phyloP scores from a whole-genome alignment of 2,797 vertebrate genomes.

The Remorina albescens region DNA sequence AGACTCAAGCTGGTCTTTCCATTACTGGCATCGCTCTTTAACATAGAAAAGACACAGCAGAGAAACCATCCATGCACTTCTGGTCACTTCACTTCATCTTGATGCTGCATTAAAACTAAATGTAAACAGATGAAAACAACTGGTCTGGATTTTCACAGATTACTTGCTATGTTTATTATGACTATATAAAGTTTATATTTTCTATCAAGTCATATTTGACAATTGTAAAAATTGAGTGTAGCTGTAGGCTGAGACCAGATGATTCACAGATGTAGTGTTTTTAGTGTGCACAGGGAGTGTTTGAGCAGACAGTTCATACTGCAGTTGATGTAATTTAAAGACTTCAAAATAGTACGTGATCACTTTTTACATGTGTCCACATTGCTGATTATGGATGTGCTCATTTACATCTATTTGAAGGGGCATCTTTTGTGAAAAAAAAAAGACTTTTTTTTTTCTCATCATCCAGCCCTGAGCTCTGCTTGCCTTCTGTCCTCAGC shows the following conservation, averaged over 20 bases:
- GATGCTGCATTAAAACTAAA: constrained; percentile 21
- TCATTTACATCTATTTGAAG: constrained; percentile 21
- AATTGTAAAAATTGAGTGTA: constrained; percentile 65
- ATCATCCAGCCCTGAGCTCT: not conserved
- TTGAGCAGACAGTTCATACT: constrained; percentile 18
- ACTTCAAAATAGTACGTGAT: not conserved
- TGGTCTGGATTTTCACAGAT: constrained; percentile 48
- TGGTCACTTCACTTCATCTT: constrained; percentile 6
- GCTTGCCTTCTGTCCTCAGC: not conserved
- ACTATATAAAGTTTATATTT: constrained; percentile 78
- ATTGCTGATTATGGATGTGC: not conserved
- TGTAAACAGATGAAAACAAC: constrained; percentile 24
- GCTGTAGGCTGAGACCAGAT: constrained; percentile 52
- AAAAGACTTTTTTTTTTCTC: not conserved
- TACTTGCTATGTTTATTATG: constrained; percentile 58
- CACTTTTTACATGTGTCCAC: constrained; percentile 6
- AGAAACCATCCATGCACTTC: not conserved
- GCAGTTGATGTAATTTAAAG: constrained; percentile 17
- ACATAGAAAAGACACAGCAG: not conserved
- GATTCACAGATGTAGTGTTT: constrained; percentile 25
- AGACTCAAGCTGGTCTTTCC: constrained; percentile 17
- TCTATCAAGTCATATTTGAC: constrained; percentile 73
- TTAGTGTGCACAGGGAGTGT: constrained; percentile 20
- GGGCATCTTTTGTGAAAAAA: not conserved
- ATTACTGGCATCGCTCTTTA: constrained; percentile 36